Evolutionary conservation across 2,797 vertebrate genomes (phyloP).

Genomic region (Eurystomus glaucurus): DNA sequence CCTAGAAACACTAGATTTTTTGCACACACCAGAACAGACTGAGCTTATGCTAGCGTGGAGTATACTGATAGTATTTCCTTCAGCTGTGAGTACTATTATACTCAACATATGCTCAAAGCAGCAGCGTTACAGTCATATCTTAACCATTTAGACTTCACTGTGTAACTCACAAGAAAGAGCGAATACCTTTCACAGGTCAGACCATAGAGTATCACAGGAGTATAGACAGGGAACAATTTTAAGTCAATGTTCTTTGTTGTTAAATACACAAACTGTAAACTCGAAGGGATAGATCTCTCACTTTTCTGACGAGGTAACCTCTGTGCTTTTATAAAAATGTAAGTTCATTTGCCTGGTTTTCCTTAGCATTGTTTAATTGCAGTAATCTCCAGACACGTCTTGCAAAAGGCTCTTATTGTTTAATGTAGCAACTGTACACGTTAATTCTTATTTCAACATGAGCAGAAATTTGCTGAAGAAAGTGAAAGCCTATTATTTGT

Average conservation of each 20-base stretch:
- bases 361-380: background rate
- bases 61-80: background rate
- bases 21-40: background rate
- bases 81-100: background rate
- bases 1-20: background rate
- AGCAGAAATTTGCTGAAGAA: conserved; percentile 15
- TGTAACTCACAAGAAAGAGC: background rate
- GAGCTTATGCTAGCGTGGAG: background rate
- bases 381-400: background rate
- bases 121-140: background rate
- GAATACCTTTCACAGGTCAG: background rate
- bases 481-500: background rate
- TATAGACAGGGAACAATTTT: background rate
- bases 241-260: background rate
- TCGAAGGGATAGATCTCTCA: background rate
- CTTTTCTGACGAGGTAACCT: background rate
- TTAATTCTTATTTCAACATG: conserved; percentile 29
- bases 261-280: background rate
- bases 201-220: background rate
- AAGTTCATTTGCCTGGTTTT: background rate
- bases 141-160: background rate
- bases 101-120: background rate
- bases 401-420: background rate
- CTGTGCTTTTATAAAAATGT: background rate
- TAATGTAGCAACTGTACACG: background rate